Evolutionary conservation across 2,113 vertebrate genomes (phyloP), one percentile per base, ranked within the genome.

Genomic region (Prunella himalayana): DNA sequence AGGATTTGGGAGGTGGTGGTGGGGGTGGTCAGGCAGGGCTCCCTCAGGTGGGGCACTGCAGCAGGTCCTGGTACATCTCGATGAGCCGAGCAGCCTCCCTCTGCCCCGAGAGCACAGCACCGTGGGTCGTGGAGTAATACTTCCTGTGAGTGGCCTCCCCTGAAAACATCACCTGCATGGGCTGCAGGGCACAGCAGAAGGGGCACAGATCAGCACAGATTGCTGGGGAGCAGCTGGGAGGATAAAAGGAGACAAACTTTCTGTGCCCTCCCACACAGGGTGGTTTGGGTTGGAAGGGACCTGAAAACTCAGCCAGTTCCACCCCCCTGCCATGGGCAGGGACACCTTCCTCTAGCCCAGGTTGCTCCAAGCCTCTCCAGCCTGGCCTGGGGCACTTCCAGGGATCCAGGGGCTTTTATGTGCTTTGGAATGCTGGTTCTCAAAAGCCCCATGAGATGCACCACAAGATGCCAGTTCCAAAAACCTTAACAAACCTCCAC

Each of bases 71-170:
- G 98, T 99, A 99, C 98, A 99, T 98, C 97, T 99, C 99, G 12
- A 98, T 98, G 94, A 99, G 98, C 72, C 98, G 98, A 80, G 98
- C 98, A 3, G 99, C 99, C 97, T 99, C 99, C 27, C 99, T 98
- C 98, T 99, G 99, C 92, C 99, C 99, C 28, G 99, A 99, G 90
- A 99, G 98, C 98, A 99, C 98, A 98, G 99, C 99, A 98, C 99
- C 99, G 78, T 99, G 99, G 96, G 99, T 99, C 37, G 99, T 99
- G 98, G 99, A 99, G 98, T 99, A 99, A 98, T 99, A 99, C 97
- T 99, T 99, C 97, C 99, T 98, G 97, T 99, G 99, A 47, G 99
- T 99, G 96, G 99, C 99, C 97, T 99, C 99, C 35, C 99, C 99
- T 2, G 99, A 99, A 89, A 99, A 99, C 98, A 99, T 98, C 98